Conservation (phyloP, 2,113 vertebrate genomes). For the Melanocharis versteri region DNA sequence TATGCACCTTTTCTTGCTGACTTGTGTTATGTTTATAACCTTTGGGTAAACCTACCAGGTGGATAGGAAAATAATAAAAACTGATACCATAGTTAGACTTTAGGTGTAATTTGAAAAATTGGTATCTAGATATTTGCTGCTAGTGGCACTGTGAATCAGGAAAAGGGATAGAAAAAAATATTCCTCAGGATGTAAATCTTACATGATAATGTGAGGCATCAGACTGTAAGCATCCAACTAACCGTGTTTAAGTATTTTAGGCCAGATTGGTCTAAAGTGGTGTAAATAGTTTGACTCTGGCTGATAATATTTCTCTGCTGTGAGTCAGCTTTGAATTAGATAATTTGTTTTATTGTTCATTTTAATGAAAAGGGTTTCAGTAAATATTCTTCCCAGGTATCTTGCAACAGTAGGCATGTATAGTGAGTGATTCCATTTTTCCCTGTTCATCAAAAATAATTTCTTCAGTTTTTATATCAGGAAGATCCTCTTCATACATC, state of each 20-base stretch:
- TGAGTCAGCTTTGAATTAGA: background rate
- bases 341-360: constrained; percentile 29
- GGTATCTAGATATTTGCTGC: constrained; percentile 46
- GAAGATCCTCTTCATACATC: constrained; percentile 44
- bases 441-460: background rate
- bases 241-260: background rate
- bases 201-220: background rate
- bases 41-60: constrained; percentile 60
- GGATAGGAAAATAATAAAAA: constrained; percentile 69
- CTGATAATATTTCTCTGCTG: background rate
- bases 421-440: background rate
- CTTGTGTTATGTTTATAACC: constrained; percentile 68
- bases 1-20: constrained; percentile 60
- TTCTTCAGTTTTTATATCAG: constrained; percentile 35
- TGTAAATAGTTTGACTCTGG: background rate
- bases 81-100: constrained; percentile 57
- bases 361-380: background rate
- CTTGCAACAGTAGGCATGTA: background rate
- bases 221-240: background rate
- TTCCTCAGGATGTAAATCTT: background rate
- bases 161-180: constrained; percentile 26
- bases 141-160: constrained; percentile 47
- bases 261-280: background rate
- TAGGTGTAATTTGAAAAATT: constrained; percentile 69
- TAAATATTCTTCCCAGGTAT: background rate